Percentiles rank a stretch among this genome's conserved stretches.
Conservation (phyloP, 2,888 invertebrate species). For the Pelosia muscerda region DNA sequence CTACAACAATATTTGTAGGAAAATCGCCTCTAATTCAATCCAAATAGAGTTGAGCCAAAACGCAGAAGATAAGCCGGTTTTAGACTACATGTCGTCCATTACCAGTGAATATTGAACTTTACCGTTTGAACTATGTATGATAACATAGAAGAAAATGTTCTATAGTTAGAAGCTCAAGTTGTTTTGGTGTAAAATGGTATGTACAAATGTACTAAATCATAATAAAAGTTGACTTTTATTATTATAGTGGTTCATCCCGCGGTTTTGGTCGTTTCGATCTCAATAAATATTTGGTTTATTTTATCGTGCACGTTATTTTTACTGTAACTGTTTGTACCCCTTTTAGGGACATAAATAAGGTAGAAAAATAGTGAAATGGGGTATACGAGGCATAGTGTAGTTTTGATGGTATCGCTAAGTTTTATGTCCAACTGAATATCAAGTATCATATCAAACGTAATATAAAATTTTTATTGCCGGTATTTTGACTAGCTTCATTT, state of each 20-base stretch:
- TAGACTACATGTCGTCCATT: constrained; percentile 51
- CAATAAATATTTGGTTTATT: constrained; percentile 50
- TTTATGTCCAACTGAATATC: not conserved
- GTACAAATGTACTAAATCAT: constrained; percentile 60
- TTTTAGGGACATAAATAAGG: constrained; percentile 35
- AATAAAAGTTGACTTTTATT: constrained; percentile 64
- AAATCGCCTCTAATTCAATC: constrained; percentile 46
- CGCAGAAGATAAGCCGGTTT: constrained; percentile 47
- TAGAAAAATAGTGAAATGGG: constrained; percentile 27
- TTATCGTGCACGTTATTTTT: constrained; percentile 34
- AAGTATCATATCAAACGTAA: not conserved
- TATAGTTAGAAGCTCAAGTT: constrained; percentile 41
- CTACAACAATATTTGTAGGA: constrained; percentile 33
- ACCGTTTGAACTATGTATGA: constrained; percentile 21
- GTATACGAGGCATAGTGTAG: constrained; percentile 23
- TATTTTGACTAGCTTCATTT: not conserved
- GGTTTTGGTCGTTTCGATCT: constrained; percentile 46
- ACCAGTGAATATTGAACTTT: constrained; percentile 48
- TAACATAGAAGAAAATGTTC: constrained; percentile 22
- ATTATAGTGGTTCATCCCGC: constrained; percentile 45
- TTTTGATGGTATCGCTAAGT: not conserved
- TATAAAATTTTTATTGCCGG: not conserved
- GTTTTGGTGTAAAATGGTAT: constrained; percentile 37
- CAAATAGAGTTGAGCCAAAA: constrained; percentile 28
- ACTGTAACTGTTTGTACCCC: constrained; percentile 30